Evolutionary conservation across 2,797 vertebrate genomes (phyloP).

Genomic region (Galagoides demidoff): DNA sequence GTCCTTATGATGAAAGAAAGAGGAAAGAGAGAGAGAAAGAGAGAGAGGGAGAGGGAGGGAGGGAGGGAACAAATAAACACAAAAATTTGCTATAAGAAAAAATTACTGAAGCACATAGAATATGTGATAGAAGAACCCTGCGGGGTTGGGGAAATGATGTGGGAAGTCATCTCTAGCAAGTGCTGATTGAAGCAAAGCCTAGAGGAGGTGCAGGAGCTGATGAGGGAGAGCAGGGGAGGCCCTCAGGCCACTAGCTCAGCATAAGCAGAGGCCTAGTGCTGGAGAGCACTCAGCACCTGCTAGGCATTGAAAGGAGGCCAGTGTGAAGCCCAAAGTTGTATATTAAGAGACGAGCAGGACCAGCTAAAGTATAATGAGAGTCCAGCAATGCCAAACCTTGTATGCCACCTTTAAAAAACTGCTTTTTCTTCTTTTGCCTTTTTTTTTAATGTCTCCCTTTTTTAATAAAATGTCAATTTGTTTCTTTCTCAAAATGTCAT

Average conservation of each 20-base stretch:
- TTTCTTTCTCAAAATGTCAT: no score
- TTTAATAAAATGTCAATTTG: no score
- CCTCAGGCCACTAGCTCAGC: neutral
- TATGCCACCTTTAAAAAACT: no score
- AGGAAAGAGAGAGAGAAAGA: no score
- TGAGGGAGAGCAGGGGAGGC: neutral
- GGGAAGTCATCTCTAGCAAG: neutral
- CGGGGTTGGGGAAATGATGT: no score
- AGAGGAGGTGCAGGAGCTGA: neutral
- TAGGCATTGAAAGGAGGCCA: neutral
- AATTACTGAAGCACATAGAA: neutral
- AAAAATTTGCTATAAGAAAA: neutral
- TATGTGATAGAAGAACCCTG: neutral
- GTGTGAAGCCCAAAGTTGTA: neutral
- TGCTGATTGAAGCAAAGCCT: neutral
- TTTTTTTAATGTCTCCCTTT: no score
- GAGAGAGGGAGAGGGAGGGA: no score
- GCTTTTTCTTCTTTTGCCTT: no score
- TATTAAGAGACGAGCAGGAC: neutral
- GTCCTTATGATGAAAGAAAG: no score
- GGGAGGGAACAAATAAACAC: neutral
- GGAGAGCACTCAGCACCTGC: neutral
- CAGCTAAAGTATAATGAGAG: neutral
- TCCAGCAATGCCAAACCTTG: neutral
- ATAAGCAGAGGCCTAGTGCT: neutral